Conservation (phyloP, 2,888 invertebrate genomes). For the Stenotaenia linearis region DNA sequence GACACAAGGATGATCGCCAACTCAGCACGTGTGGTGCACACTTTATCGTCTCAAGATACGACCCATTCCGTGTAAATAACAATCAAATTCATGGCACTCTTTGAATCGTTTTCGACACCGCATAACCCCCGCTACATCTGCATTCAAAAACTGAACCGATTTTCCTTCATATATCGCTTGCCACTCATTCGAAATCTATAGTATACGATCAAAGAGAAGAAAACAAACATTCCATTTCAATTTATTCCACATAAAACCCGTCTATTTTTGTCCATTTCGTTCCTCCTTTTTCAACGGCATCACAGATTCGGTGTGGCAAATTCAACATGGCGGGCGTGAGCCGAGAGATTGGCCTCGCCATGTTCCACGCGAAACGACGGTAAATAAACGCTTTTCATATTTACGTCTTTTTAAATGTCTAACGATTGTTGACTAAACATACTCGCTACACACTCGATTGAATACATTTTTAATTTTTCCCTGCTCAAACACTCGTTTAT, state of each 20-base stretch:
- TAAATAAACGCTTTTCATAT: neutral
- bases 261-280: neutral
- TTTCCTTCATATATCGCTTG: neutral
- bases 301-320: neutral
- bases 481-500: neutral
- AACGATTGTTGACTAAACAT: neutral
- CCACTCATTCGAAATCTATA: constrained; percentile 1
- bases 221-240: neutral
- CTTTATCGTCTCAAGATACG: constrained; percentile 19
- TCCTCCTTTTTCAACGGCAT: neutral
- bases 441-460: neutral
- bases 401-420: neutral
- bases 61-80: constrained; percentile 17
- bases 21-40: constrained; percentile 10
- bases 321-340: constrained; percentile 26
- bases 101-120: constrained; percentile 19
- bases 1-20: constrained; percentile 11
- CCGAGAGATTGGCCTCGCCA: neutral
- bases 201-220: neutral
- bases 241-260: neutral
- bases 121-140: constrained; percentile 9
- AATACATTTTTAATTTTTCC: neutral
- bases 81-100: constrained; percentile 20
- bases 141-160: neutral
- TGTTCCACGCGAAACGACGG: constrained; percentile 3